Evolutionary conservation across 2,888 invertebrate genomes (phyloP).

Genomic region (Heliconius hortense): DNA sequence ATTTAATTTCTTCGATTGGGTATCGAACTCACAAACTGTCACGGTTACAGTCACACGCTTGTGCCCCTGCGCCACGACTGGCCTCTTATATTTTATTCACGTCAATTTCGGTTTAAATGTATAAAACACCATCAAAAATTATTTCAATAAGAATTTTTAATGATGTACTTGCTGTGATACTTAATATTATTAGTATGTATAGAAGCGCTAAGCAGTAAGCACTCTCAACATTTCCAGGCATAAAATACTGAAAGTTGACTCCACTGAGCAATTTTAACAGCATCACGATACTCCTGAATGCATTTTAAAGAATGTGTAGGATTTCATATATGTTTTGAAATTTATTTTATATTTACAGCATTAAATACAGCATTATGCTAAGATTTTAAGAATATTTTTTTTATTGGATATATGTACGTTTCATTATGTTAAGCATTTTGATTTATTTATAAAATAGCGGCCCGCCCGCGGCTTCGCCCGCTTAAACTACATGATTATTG

Average conservation of each 20-base stretch:
- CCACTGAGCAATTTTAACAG: conserved; percentile 19
- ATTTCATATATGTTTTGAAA: background rate
- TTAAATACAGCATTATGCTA: background rate
- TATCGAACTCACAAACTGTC: too few species aligned
- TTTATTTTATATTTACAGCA: background rate
- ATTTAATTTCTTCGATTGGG: too few species aligned
- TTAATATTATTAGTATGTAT: conserved; percentile 6
- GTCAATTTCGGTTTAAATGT: background rate
- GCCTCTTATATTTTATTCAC: too few species aligned
- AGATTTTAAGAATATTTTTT: background rate
- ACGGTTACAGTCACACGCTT: too few species aligned
- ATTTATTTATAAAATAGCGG: too few species aligned
- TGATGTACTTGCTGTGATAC: background rate
- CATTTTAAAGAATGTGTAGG: conserved; percentile 3
- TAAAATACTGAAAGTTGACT: conserved; percentile 23
- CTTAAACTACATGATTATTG: too few species aligned
- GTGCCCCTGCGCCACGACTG: too few species aligned
- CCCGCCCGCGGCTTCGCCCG: too few species aligned
- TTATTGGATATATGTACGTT: background rate
- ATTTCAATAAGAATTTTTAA: background rate
- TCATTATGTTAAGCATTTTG: background rate
- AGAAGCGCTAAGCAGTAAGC: conserved; percentile 19
- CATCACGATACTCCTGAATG: conserved; percentile 6
- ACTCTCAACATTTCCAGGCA: conserved; percentile 15
- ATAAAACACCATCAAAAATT: background rate